Conservation (phyloP, 2,888 invertebrate species). For the Leucophenga montana region DNA sequence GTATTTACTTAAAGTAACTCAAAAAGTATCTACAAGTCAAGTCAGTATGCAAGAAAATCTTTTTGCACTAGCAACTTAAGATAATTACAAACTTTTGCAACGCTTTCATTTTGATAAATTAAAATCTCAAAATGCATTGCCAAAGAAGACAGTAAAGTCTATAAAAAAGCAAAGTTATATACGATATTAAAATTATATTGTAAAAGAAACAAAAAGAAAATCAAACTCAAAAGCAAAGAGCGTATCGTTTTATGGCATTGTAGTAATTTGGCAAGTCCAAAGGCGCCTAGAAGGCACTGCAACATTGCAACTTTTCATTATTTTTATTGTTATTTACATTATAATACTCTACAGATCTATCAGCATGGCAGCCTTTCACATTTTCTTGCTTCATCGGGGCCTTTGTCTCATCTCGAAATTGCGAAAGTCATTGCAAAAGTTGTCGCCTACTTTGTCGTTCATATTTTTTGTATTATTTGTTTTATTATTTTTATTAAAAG, state of each 20-base stretch:
- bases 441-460: slow-evolving; percentile 23
- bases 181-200: neutral
- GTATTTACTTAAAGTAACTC: neutral
- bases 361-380: slow-evolving; percentile 1
- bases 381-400: neutral
- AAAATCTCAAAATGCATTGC: slow-evolving; percentile 27
- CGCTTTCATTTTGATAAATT: slow-evolving; percentile 27
- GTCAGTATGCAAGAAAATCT: neutral
- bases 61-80: slow-evolving; percentile 7
- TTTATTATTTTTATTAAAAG: neutral
- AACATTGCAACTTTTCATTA: neutral
- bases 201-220: slow-evolving; percentile 10
- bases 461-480: neutral
- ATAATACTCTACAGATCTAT: neutral
- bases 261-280: neutral
- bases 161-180: neutral
- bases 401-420: slow-evolving; percentile 10
- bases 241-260: neutral
- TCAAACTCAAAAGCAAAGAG: neutral
- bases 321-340: neutral
- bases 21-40: slow-evolving; percentile 6
- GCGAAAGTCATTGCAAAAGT: neutral
- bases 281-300: neutral
- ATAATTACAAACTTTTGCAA: slow-evolving; percentile 7
- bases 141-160: neutral